phyloP scores from a whole-genome alignment of 2,797 vertebrate genomes.

The Falco berigora region DNA sequence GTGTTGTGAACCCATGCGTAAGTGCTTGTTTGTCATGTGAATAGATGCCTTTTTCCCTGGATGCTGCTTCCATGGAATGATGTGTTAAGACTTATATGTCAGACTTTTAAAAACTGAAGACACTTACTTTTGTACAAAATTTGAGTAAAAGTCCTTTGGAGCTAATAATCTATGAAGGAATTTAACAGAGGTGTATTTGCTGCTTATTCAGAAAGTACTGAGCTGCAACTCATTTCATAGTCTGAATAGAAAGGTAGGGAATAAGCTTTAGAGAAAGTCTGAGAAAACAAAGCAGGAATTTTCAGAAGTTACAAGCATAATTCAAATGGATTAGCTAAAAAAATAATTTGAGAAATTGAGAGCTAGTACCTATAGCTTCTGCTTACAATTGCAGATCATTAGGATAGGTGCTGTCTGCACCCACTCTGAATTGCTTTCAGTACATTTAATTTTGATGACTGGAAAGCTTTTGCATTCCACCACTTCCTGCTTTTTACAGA shows the following conservation, averaged over 20 bases:
- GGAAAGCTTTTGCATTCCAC: neutral
- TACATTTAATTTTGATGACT: neutral
- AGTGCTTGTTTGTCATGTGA: neutral
- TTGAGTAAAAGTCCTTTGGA: conserved; percentile 5
- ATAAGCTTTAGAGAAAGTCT: neutral
- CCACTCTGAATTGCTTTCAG: neutral
- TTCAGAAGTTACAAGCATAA: neutral
- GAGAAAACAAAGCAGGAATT: neutral
- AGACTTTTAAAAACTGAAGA: neutral
- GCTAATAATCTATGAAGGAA: neutral
- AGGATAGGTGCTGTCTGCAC: neutral
- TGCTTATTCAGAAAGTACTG: neutral
- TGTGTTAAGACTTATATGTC: neutral
- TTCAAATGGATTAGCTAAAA: neutral
- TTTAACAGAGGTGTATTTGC: neutral
- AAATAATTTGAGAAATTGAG: neutral
- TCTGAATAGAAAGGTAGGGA: neutral
- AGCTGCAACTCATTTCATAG: neutral
- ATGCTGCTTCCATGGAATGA: neutral
- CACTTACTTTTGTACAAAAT: conserved; percentile 12
- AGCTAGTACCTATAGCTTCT: neutral
- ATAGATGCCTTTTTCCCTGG: conserved; percentile 18
- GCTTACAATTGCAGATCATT: neutral
- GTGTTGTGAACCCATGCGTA: neutral
- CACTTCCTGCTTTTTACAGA: neutral